Conservation (phyloP, 2,888 invertebrate genomes). For the Mythimna loreyi region DNA sequence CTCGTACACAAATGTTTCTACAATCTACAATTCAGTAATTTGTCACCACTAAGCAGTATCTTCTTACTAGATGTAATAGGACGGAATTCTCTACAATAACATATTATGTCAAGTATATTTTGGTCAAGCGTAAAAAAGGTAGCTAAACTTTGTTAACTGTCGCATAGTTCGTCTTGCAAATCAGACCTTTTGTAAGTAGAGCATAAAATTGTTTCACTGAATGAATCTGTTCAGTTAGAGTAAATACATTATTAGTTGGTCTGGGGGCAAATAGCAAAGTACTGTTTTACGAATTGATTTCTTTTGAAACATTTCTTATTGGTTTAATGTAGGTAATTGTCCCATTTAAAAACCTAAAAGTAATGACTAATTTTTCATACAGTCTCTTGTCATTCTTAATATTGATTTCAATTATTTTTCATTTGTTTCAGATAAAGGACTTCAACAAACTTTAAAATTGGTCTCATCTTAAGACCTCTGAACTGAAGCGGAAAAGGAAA, state of each 20-base stretch:
- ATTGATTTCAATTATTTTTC: conserved; percentile 26
- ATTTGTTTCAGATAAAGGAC: conserved; percentile 72
- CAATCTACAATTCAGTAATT: conserved; percentile 5
- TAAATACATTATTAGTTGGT: conserved; percentile 12
- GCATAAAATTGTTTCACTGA: conserved; percentile 36
- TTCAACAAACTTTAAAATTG: conserved; percentile 28
- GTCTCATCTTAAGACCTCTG: conserved; percentile 52
- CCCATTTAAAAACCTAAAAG: background rate
- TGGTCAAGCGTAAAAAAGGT: conserved; percentile 33
- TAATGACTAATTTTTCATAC: background rate
- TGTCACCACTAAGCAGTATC: background rate
- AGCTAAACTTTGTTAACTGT: conserved; percentile 44
- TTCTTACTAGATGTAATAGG: conserved; percentile 7
- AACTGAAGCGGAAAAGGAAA: conserved; percentile 68
- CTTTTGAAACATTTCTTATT: background rate
- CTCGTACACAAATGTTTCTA: background rate
- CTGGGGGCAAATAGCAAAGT: background rate
- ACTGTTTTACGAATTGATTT: background rate
- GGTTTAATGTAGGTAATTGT: background rate
- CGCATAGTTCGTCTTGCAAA: conserved; percentile 46
- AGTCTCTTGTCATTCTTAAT: background rate
- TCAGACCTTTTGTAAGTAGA: conserved; percentile 45
- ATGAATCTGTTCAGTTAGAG: conserved; percentile 25
- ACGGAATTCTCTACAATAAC: conserved; percentile 13
- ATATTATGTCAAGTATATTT: no score